Base-by-base conservation (phyloP, 1,140 invertebrate species). In the Diachasmimorpha longicaudata region DNA sequence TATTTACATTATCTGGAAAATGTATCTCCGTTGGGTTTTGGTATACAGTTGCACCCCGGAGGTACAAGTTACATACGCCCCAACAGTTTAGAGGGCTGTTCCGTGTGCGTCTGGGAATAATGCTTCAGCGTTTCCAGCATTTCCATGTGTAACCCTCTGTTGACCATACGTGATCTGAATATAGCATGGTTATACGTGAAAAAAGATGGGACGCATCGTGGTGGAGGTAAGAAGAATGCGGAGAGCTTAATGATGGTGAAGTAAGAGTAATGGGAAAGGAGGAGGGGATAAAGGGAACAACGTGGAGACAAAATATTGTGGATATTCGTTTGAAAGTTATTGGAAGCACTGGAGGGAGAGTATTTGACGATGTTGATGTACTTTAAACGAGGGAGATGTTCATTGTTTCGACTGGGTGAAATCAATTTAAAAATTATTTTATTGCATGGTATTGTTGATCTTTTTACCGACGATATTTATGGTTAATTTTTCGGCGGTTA, bases 101-200 rank as follows among this genome's bases (percentile, higher is more conserved):
- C 19, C 21, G n/a, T 14, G 71, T 55, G 37, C 52, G 36, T 63
- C 37, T 66, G 55, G 71, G 71, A 63, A 73, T 63, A 58, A 73
- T 58, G 52, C 31, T 71, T 71, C 23, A 31, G 14, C 37, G 14
- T 42, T 44, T 48, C 11, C 44, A 46, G 3, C 39, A 46, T 31
- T 67, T 36, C 66, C 14, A 31, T 31, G 70, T 23, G n/a, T n/a
- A 63, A 68, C 36, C 4, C 13, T 68, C 58, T 19, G 63, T 37
- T 55, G 23, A 25, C 19, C 25, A 58, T 48, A 36, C 72, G 72
- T 74, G 72, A 74, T 74, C 72, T 48, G 72, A 67, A 74, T 74
- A 63, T 10, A 8, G 42, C 44, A 4, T 8, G 21, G 19, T 73
- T 31, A 21, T 39, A 37, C 4, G 21, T 8, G 14, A 72, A 37